Conservation (phyloP, 2,888 invertebrate genomes). For the Nycteola revayana region DNA sequence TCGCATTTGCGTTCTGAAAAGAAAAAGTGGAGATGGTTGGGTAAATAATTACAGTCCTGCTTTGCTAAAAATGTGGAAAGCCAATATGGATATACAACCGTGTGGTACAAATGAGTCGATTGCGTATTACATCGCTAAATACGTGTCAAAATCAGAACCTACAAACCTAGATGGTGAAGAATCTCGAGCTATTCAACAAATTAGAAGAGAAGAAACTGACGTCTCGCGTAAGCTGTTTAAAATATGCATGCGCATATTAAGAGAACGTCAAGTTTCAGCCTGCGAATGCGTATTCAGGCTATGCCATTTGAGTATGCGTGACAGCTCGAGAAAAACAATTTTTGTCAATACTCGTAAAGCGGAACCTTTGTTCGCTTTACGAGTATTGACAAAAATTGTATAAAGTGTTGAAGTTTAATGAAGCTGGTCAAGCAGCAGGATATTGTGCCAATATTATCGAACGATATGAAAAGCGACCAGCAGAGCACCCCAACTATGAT, state of each 20-base stretch:
- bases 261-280: conserved; percentile 37
- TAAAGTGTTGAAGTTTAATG: conserved; percentile 29
- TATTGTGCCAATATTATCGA: conserved; percentile 28
- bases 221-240: conserved; percentile 31
- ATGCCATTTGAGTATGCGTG: conserved; percentile 14
- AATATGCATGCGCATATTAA: conserved; percentile 36
- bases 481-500: conserved; percentile 25
- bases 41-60: conserved; percentile 12
- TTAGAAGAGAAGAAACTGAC: conserved; percentile 18
- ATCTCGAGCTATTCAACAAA: conserved; percentile 5
- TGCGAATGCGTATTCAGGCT: conserved; percentile 30
- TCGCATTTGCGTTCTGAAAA: conserved; percentile 3
- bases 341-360: conserved; percentile 19
- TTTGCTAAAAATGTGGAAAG: conserved; percentile 16
- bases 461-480: conserved; percentile 26
- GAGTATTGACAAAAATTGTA: too few relatives aligned
- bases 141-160: conserved; percentile 1
- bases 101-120: conserved; percentile 3
- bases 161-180: not conserved
- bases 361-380: too few relatives aligned
- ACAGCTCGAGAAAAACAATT: conserved; percentile 4
- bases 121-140: conserved; percentile 3
- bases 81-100: conserved; percentile 5
- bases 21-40: conserved; percentile 3
- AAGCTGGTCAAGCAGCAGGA: conserved; percentile 12